These are phyloP conservation scores for Mamestra configurata DNA, from an alignment of 1,140 invertebrate species.

Conservation along the genomic window DNA sequence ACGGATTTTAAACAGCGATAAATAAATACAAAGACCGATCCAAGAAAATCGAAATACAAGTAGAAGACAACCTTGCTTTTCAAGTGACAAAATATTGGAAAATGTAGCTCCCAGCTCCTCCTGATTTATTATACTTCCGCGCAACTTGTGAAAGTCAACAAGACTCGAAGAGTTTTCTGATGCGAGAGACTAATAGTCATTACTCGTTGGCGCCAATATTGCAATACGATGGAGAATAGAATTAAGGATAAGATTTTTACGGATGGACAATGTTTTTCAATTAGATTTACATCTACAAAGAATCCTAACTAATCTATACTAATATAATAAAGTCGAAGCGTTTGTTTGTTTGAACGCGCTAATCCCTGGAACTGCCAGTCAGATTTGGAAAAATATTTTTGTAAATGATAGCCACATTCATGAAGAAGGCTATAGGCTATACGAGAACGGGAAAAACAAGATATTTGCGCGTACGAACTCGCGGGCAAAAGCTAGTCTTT, in stretches of 20 bases:
- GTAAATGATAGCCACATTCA: no score
- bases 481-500: no score
- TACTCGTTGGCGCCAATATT: background rate
- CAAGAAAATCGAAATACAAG: background rate
- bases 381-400: no score
- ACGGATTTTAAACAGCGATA: background rate
- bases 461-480: no score
- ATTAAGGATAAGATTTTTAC: background rate
- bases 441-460: no score
- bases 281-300: no score
- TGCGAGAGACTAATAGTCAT: slow-evolving; percentile 13
- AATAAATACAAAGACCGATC: background rate
- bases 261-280: no score
- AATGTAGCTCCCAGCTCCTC: background rate
- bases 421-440: no score
- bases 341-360: no score
- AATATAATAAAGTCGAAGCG: no score
- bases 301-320: no score
- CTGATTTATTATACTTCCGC: background rate
- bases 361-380: no score
- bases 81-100: slow-evolving; percentile 22
- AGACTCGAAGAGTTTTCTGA: background rate
- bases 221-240: background rate
- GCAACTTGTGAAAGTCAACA: background rate
- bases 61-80: background rate